phyloP scores from a whole-genome alignment of 2,113 vertebrate species.

The Hassar affinis region DNA sequence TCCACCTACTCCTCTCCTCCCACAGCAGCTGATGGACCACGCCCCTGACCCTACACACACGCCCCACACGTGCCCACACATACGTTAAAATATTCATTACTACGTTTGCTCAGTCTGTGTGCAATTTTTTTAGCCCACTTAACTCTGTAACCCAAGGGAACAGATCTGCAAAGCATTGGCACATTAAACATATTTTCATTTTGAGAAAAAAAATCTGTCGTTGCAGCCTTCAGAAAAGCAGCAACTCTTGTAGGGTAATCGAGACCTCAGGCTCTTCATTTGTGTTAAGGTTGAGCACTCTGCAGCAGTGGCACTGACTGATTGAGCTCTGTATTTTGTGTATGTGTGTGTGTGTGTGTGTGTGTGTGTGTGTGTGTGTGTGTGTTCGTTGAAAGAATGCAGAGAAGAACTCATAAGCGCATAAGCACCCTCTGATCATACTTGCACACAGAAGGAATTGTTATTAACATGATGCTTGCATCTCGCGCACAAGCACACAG shows the following conservation, averaged over 20 bases:
- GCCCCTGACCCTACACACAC: too few relatives aligned
- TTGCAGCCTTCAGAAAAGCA: background rate
- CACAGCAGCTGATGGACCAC: too few relatives aligned
- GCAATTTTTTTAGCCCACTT: background rate
- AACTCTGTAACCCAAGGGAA: background rate
- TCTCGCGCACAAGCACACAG: background rate
- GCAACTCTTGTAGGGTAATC: background rate
- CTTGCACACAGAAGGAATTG: background rate
- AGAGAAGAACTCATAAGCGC: background rate
- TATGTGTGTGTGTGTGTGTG: background rate
- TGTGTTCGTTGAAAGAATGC: background rate
- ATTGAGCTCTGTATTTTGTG: slow-evolving; percentile 19
- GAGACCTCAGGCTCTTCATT: background rate
- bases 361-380: background rate
- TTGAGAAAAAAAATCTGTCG: background rate
- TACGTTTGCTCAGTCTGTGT: background rate
- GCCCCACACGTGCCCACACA: too few relatives aligned
- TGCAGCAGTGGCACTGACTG: background rate
- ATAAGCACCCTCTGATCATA: background rate
- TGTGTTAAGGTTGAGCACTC: background rate
- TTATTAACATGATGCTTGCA: background rate
- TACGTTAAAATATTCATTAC: background rate
- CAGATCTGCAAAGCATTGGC: background rate
- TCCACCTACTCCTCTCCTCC: too few relatives aligned
- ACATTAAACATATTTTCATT: background rate